Evolutionary conservation across 2,888 invertebrate genomes (phyloP), one percentile per base, ranked within the genome.

Genomic region (Cheilosia urbana): DNA sequence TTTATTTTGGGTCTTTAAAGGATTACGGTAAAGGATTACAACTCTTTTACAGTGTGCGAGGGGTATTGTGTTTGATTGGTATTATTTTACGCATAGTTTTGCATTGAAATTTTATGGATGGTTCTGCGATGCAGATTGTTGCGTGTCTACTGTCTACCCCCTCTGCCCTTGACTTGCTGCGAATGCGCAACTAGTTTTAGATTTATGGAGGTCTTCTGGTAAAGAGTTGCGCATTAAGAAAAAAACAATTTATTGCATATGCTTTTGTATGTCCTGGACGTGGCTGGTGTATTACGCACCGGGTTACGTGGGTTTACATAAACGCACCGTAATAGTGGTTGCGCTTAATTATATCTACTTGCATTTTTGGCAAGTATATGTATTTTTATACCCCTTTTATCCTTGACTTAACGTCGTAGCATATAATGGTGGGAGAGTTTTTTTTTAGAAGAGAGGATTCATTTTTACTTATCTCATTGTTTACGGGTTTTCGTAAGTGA

Each of bases 1-100:
- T 89, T 89, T 91, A 89, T 91, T 91, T 91, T 90, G 91, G 89
- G 89, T 90, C 90, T 90, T 91, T 91, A 91, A 91, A 90, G 90
- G 90, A 91, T 91, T 91, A 92, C 89, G 91, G 90, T 90, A 91
- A 91, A 91, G 91, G 92, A 91, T 91, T 92, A 89, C 76, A 75
- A 73, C 87, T 88, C 88, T 80, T 88, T 87, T 88, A 75, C 87
- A 79, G 58, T 60, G 47, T 13, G 11, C n/a, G 75, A 66, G 58
- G 73, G 78, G 77, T 58, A 71, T 83, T 83, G 47, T 66, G 49
- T 72, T 87, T 69, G 53, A 45, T 76, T 60, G n/a, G n/a, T n/a
- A n/a, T 11, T 34, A 9, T 66, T 81, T 71, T 77, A 9, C 51
- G 11, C 34, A 65, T 17, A 83, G 17, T 63, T 76, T 55, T 66